Conservation (phyloP, 2,113 vertebrate genomes). For the Albula goreensis region DNA sequence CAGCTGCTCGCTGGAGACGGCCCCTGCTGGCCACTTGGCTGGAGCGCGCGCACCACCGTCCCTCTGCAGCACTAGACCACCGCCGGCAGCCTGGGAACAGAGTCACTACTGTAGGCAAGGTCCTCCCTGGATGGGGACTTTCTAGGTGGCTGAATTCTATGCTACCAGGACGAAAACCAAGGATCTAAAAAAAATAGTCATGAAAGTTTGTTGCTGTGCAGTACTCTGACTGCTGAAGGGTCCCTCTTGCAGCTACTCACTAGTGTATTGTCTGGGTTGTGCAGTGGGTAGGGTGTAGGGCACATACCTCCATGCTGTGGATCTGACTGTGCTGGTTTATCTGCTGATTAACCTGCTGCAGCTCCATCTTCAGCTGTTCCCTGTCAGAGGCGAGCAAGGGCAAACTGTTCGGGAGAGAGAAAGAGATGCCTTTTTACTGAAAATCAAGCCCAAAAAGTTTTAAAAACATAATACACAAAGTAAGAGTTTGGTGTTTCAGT, state of each 20-base stretch:
- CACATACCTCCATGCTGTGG: conserved; percentile 82
- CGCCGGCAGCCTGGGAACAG: conserved; percentile 78
- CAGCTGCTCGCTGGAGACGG: conserved; percentile 90
- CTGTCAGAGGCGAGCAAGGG: conserved; percentile 80
- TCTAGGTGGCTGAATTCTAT: too few relatives aligned
- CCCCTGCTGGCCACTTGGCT: conserved; percentile 85
- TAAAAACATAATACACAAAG: too few relatives aligned
- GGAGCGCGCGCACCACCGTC: conserved; percentile 79
- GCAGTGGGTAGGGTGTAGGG: neutral
- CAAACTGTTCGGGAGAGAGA: conserved; percentile 57
- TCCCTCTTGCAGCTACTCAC: too few relatives aligned
- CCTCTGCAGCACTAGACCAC: conserved; percentile 88
- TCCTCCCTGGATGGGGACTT: too few relatives aligned
- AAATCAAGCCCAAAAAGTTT: too few relatives aligned
- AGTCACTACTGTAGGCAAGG: neutral
- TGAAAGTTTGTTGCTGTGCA: too few relatives aligned
- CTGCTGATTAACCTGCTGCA: conserved; percentile 96
- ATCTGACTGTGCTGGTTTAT: conserved; percentile 95
- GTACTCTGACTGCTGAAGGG: too few relatives aligned
- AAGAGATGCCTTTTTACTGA: too few relatives aligned
- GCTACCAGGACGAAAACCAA: too few relatives aligned
- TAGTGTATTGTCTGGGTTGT: too few relatives aligned
- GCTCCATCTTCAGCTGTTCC: conserved; percentile 91
- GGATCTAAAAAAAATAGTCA: too few relatives aligned
- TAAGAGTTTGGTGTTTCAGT: too few relatives aligned